Percentiles rank a stretch among this genome's conserved stretches.
These are phyloP conservation scores for Trichosurus vulpecula DNA, from an alignment of 2,797 vertebrate genomes.

Conservation along the genomic window DNA sequence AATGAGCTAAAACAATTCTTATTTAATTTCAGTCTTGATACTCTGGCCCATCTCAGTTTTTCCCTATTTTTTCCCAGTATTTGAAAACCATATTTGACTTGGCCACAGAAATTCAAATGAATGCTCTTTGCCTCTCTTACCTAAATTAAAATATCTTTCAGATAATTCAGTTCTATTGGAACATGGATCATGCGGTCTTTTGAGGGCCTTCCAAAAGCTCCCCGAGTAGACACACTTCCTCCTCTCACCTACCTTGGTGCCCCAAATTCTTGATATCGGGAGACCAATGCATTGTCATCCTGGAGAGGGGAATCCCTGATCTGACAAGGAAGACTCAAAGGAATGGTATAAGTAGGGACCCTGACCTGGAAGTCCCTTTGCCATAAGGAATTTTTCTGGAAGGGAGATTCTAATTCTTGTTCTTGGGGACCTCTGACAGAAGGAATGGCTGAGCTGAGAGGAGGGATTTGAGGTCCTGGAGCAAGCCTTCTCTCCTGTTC, in stretches of 20 bases:
- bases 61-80: constrained; percentile 14
- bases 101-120: neutral
- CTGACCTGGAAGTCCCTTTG: neutral
- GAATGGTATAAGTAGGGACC: neutral
- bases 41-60: constrained; percentile 8
- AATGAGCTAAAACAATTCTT: constrained; percentile 21
- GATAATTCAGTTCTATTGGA: neutral
- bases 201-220: neutral
- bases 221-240: neutral
- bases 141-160: neutral
- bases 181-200: neutral
- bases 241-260: neutral
- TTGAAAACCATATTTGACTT: constrained; percentile 28
- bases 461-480: neutral
- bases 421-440: neutral
- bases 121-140: neutral
- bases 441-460: constrained; percentile 21
- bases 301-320: neutral
- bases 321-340: neutral
- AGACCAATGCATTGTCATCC: neutral
- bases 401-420: neutral
- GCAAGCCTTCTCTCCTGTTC: neutral
- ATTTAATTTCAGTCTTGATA: constrained; percentile 35
- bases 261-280: neutral
- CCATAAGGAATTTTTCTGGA: neutral